Evolutionary conservation across 2,888 invertebrate species (phyloP).

Genomic region (Nysson spinosus): DNA sequence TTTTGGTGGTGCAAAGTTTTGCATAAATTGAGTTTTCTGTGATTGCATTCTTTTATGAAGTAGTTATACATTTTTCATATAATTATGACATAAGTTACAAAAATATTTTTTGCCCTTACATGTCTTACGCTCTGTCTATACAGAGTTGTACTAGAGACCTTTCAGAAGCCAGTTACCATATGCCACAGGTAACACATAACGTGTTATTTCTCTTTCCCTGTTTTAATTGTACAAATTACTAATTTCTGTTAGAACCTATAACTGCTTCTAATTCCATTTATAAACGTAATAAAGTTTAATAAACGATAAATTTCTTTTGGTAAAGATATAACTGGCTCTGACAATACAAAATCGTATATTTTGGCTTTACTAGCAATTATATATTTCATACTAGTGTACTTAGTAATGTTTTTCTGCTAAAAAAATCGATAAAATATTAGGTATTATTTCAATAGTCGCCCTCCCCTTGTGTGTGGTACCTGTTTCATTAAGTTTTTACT

Average conservation of each 20-base stretch:
- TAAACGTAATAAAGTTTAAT: too few species aligned
- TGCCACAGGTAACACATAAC: conserved; percentile 49
- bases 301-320: background rate
- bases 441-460: too few species aligned
- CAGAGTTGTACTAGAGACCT: conserved; percentile 58
- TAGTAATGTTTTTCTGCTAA: too few species aligned
- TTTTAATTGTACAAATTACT: background rate
- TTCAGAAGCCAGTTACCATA: conserved; percentile 58
- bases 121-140: conserved; percentile 54
- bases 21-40: too few species aligned
- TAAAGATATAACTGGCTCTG: conserved; percentile 28
- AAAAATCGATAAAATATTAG: too few species aligned
- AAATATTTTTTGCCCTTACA: conserved; percentile 54
- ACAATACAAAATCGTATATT: conserved; percentile 7
- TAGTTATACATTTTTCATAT: conserved; percentile 9
- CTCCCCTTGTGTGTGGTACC: too few species aligned
- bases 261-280: too few species aligned
- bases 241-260: background rate
- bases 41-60: too few species aligned
- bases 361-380: background rate
- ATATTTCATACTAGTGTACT: too few species aligned
- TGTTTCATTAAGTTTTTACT: too few species aligned
- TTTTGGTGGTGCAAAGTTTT: too few species aligned
- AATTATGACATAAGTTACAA: conserved; percentile 41
- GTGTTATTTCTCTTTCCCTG: conserved; percentile 27